Base-by-base conservation (phyloP, 2,113 vertebrate genomes). In the Glaucidium brasilianum region DNA sequence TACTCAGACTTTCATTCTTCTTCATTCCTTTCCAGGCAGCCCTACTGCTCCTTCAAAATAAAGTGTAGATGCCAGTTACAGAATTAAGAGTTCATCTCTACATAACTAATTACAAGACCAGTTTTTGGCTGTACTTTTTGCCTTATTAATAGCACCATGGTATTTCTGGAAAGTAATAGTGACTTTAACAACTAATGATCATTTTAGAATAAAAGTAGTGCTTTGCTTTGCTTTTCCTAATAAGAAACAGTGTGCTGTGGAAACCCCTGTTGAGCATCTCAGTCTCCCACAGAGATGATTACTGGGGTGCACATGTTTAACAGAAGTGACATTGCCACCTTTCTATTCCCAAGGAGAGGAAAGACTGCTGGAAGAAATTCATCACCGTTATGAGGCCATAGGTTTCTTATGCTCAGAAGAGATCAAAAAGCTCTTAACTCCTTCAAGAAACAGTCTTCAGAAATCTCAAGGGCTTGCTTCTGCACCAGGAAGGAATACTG, bases 251-350 rank as follows among this genome's bases (percentile, higher is more conserved):
- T 4, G 9, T 63, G 49, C 27, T 11, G 3, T 19, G 72, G 39
- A 86, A 94, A 56, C 3, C 20, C 26, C 45, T 67, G 18, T 56
- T 39, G 39, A 58, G 39, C 29, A 12, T 55, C 53, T 58, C 34
- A 15, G 22, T 63, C 52, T 89, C 27, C 6, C 64, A 56, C 1
- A 2, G 76, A 75, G 79, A 75, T 68, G 64, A n/a, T 72, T 78
- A 74, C 32, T 0, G 0, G 67, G 12, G 5, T 1, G 3, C 43
- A 32, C 0, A 0, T 39, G 12, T 81, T 87, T 55, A 49, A 68
- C 34, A 66, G 81, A 75, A 43, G 27, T 5, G 2, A 13, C 25
- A 47, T 52, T 47, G 50, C 29, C 45, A 63, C 53, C 34, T 52
- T 80, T 71, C 47, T 86, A 5, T 76, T 85, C 68, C 76, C 34